Evolutionary conservation across 2,113 vertebrate genomes (phyloP), one percentile per base, ranked within the genome.

Genomic region (Macroglossus sobrinus): DNA sequence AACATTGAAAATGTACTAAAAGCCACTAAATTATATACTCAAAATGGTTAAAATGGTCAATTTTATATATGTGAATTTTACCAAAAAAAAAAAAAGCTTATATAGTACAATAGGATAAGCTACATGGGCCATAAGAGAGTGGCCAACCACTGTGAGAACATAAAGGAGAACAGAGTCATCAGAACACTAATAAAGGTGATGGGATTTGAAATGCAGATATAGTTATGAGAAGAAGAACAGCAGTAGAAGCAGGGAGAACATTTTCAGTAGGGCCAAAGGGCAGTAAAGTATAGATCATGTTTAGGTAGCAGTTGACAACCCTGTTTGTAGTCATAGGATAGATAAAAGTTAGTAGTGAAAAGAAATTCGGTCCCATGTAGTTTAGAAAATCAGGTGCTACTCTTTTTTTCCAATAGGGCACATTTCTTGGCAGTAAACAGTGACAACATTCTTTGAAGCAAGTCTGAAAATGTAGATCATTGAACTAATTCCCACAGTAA

Each of bases 401-500:
- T 59, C 92, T 85, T 10, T 76, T 76, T 26, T 59, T 92, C 40
- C 57, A 81, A 40, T 1, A 84, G 78, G 30, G 21, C 2, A 66
- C 55, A 38, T 74, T 94, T 84, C 74, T 85, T 69, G 14, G 35
- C 33, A 40, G 40, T 18, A 3, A 85, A 45, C 9, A 68, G 43
- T 61, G 45, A 38, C 18, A 95, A 26, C 21, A 75, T 55, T 92
- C 19, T 92, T 55, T 96, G 72, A 69, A 75, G 26, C 47, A 79
- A 40, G 3, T 89, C 57, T 74, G 50, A 80, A 89, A 89, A 59
- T 33, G 40, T 5, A 89, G 40, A 81, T 57, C 88, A 45, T 93
- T 55, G 2, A 97, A 98, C 96, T 80, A 24, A 92, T 97, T 98
- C 87, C 88, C 89, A 76, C 50, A 61, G 47, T 64, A 94, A 97